Evolutionary conservation across 2,797 vertebrate species (phyloP), one percentile per base, ranked within the genome.

Genomic region (Urocyon cinereoargenteus): DNA sequence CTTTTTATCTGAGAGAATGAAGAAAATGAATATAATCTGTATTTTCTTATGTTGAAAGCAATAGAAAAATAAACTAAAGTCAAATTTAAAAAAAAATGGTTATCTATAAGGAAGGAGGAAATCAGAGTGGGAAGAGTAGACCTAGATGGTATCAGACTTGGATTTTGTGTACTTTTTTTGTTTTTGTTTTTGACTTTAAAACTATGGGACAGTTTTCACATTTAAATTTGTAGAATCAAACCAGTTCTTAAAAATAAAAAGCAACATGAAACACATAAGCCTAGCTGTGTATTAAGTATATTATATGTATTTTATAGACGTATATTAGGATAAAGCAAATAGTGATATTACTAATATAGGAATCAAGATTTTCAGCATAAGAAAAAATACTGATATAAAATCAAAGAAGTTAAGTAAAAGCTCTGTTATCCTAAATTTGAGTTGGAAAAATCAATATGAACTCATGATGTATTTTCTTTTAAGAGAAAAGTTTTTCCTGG

Each of bases 311-410:
- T 55, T 2, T 72, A 21, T 31, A 75, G 72, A 70, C 53, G 21
- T 78, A 34, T 40, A 61, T 83, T 68, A 59, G 45, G 73, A 36
- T 90, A 90, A 90, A 87, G 66, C 70, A 85, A 94, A 61, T 83
- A 84, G 16, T 66, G 73, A 18, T 55, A 51, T 55, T 70, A 53
- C 6, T 53, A 83, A 24, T 14, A 11, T 59, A 90, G 19, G 5
- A 81, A 45, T 79, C 51, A 84, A 53, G 19, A n/a, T 92, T 92
- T 95, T 77, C n/a, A 70, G 53, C 28, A 53, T 91, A 66, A 86
- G n/a, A 78, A 55, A 93, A 82, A 64, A 26, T 7, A 15, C 4
- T 68, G 24, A 36, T 77, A 21, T 28, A 70, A 90, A 78, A 22
- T 86, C 34, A 18, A 95, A 73, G n/a, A 19, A 45, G 6, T 92